phyloP scores from a whole-genome alignment of 2,797 vertebrate genomes.

The Phrynocephalus guinanensis region DNA sequence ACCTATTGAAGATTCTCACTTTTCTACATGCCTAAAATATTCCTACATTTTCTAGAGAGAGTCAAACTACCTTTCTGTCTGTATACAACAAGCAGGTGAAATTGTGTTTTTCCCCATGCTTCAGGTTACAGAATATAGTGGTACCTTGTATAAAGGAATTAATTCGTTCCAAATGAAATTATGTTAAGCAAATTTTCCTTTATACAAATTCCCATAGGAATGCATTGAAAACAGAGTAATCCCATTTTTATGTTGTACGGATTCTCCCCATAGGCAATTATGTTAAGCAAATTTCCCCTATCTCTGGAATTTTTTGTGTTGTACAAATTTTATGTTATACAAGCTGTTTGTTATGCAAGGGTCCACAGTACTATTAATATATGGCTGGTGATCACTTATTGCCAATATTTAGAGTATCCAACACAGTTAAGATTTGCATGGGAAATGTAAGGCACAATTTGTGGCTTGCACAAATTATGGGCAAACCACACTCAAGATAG shows the following conservation, averaged over 20 bases:
- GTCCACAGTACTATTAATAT: neutral
- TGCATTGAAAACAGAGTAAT: no score
- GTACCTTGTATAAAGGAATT: no score
- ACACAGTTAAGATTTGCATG: no score
- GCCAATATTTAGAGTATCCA: neutral
- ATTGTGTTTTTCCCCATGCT: conserved; percentile 16
- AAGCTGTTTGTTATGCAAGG: no score
- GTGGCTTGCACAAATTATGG: neutral
- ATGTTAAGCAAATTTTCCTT: no score
- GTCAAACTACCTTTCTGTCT: conserved; percentile 60
- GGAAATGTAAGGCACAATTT: neutral
- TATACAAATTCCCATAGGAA: no score
- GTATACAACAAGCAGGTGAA: conserved; percentile 55
- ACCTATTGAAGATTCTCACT: conserved; percentile 41
- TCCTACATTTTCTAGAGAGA: conserved; percentile 42
- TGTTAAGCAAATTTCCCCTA: no score
- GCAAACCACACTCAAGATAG: neutral
- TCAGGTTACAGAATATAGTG: conserved; percentile 29
- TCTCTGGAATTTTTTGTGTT: no score
- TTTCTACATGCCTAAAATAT: conserved; percentile 13
- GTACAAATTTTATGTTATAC: no score
- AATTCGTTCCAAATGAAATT: no score
- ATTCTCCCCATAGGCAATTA: no score
- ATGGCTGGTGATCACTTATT: conserved; percentile 3
- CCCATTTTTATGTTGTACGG: no score